A percentile compares a stretch with the other conserved stretches of the same genome.
phyloP scores from a whole-genome alignment of 2,113 vertebrate genomes.

The Ameiurus melas region DNA sequence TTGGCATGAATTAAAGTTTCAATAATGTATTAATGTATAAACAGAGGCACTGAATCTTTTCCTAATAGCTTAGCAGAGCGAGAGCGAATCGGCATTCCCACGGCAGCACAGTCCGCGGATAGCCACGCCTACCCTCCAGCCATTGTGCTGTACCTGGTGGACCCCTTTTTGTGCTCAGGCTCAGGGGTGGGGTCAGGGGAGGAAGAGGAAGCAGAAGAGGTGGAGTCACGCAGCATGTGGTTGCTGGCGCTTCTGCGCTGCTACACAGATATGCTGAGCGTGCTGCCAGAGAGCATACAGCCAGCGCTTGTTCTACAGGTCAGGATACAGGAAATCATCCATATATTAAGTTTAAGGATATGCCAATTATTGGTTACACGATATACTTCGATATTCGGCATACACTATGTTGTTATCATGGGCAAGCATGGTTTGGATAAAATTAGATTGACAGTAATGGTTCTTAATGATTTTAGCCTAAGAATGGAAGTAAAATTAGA shows the following conservation, averaged over 20 bases:
- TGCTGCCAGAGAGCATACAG: slow-evolving; percentile 86
- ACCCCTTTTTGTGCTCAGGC: slow-evolving; percentile 86
- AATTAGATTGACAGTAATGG: neutral
- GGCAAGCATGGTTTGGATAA: neutral
- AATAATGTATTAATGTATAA: neutral
- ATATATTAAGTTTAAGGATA: neutral
- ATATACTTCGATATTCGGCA: neutral
- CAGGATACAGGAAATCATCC: neutral
- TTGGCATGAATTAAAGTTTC: slow-evolving; percentile 1
- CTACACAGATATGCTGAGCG: slow-evolving; percentile 92
- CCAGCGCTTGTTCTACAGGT: slow-evolving; percentile 94
- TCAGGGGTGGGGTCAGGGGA: slow-evolving; percentile 80
- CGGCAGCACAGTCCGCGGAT: slow-evolving; percentile 82
- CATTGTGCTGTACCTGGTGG: slow-evolving; percentile 93
- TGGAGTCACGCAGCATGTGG: slow-evolving; percentile 85
- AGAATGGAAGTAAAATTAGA: neutral
- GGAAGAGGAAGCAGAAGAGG: slow-evolving; percentile 87
- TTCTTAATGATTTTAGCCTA: no score
- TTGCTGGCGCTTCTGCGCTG: slow-evolving; percentile 90
- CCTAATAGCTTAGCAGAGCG: slow-evolving; percentile 79
- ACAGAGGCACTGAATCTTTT: slow-evolving; percentile 20
- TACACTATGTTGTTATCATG: neutral
- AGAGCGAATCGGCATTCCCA: slow-evolving; percentile 90
- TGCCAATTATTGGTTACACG: neutral
- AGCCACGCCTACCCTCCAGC: slow-evolving; percentile 86